Conservation (phyloP, 2,888 invertebrate genomes). For the Clitarchus hookeri region DNA sequence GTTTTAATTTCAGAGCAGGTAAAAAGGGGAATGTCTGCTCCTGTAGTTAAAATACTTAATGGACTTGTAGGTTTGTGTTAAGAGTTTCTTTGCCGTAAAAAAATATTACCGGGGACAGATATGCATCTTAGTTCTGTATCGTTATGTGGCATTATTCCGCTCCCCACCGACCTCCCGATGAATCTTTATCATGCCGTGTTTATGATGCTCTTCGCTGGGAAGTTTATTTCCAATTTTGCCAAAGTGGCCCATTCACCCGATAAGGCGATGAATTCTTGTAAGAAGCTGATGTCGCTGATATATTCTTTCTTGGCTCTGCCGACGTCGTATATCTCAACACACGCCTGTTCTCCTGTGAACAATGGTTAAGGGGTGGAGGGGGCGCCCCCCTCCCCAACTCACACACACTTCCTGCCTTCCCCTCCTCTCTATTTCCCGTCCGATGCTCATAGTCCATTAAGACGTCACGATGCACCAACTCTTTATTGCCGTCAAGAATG, state of each 20-base stretch:
- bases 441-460: slow-evolving; percentile 2
- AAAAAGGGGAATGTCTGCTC: neutral
- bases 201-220: slow-evolving; percentile 12
- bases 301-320: neutral
- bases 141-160: neutral
- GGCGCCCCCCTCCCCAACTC: neutral
- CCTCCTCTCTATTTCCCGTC: neutral
- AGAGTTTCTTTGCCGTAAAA: neutral
- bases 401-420: neutral
- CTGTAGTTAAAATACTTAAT: neutral
- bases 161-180: neutral
- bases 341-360: neutral
- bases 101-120: neutral
- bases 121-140: neutral
- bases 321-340: neutral
- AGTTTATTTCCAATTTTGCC: slow-evolving; percentile 9
- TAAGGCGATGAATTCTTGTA: slow-evolving; percentile 5
- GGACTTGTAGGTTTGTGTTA: neutral
- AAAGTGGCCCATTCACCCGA: neutral
- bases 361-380: neutral
- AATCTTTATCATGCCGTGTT: slow-evolving; percentile 1
- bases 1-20: too few relatives aligned
- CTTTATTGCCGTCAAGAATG: slow-evolving; percentile 7
- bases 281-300: neutral
- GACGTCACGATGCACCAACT: slow-evolving; percentile 14